phyloP scores from a whole-genome alignment of 2,113 vertebrate genomes.

The Apaloderma vittatum region DNA sequence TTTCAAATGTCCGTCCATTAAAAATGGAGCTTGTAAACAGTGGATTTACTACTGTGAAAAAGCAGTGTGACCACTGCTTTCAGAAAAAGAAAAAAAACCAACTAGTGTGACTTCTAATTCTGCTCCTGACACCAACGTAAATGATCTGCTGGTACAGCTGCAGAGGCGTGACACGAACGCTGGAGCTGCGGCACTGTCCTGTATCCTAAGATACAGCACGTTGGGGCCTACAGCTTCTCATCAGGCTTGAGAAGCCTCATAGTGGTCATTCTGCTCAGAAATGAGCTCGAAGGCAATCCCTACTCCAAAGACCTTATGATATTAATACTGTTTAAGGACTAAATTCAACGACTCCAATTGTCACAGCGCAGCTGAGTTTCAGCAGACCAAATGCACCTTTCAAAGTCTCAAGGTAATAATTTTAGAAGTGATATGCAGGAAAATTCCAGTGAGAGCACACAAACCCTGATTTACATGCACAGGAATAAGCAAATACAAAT shows the following conservation, averaged over 20 bases:
- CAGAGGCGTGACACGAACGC: neutral
- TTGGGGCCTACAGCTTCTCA: neutral
- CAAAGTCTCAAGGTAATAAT: neutral
- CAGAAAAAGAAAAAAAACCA: neutral
- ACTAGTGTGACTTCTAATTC: neutral
- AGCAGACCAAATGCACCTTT: conserved; percentile 5
- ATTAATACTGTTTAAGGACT: neutral
- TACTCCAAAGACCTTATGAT: neutral
- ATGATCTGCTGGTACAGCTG: neutral
- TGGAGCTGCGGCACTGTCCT: neutral
- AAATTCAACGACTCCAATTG: neutral
- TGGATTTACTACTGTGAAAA: conserved; percentile 31
- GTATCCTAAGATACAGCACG: accelerated
- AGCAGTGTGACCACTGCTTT: neutral
- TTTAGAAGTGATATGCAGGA: conserved; percentile 13
- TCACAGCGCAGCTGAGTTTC: neutral
- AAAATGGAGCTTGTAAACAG: conserved; percentile 47
- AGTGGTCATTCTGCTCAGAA: neutral
- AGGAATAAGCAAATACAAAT: neutral
- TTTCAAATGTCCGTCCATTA: neutral
- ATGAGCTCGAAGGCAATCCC: neutral
- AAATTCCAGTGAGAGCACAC: conserved; percentile 59
- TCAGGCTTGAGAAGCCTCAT: neutral
- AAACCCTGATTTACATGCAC: neutral
- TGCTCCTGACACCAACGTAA: neutral